Evolutionary conservation across 2,113 vertebrate species (phyloP).

Genomic region (Vimba vimba): DNA sequence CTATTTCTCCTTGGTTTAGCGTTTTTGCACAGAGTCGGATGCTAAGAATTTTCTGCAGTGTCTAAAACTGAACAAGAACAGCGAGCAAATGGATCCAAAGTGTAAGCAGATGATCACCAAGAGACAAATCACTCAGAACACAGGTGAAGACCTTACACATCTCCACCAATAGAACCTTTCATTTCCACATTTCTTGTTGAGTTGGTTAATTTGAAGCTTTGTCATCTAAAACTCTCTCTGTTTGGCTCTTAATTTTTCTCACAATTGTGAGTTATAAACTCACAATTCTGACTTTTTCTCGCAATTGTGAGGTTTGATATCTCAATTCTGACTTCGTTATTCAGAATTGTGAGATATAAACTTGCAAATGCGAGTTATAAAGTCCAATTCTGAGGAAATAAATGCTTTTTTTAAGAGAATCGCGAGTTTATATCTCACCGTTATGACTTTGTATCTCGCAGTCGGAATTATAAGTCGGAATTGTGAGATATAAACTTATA

Average conservation of each 20-base stretch:
- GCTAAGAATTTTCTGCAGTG: constrained; percentile 85
- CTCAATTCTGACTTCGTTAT: no score
- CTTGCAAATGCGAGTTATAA: no score
- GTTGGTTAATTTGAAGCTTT: not conserved
- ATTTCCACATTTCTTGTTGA: not conserved
- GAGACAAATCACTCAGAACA: constrained; percentile 89
- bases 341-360: no score
- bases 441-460: no score
- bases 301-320: no score
- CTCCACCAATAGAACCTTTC: not conserved
- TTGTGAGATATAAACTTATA: no score
- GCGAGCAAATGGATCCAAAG: constrained; percentile 90
- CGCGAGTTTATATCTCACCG: no score
- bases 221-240: not conserved
- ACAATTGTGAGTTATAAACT: no score
- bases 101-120: constrained; percentile 94
- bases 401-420: no score
- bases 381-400: no score
- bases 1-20: constrained; percentile 65
- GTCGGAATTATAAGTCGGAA: no score
- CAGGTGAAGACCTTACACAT: constrained; percentile 56
- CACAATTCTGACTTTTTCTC: no score
- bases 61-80: constrained; percentile 91
- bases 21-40: constrained; percentile 87
- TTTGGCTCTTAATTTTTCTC: not conserved